Evolutionary conservation across 2,797 vertebrate species (phyloP), one percentile per base, ranked within the genome.

Genomic region (Gila robusta): DNA sequence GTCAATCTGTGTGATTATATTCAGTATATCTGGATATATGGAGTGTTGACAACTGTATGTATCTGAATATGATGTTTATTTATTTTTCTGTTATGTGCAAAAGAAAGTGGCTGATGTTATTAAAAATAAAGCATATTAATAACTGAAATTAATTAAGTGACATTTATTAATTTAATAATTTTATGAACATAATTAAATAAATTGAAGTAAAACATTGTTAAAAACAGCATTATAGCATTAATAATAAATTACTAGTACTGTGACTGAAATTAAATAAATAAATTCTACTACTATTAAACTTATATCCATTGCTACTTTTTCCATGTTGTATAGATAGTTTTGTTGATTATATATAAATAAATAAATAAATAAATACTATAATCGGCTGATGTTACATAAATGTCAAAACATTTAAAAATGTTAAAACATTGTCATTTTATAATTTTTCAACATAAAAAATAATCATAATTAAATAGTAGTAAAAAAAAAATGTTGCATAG

Each of bases 1-100:
- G 49, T 32, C 80, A 87, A 67, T 70, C 32, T 85, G 83, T 85
- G 44, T 78, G 73, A 83, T 62, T 66, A 47, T 73, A n/a, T 82
- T 56, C n/a, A 71, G 49, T 82, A 17, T 8, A 41, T 56, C 35
- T 37, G 21, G 11, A 67, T 39, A 23, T 16, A 49, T 35, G 32
- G 41, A 67, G 79, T 69, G 44, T 81, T 81, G 37, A 76, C 26
- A 47, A 39, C 54, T 76, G 71, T 9, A 39, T 84, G 28, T 23
- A 23, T 64, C 4, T 76, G 10, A 23, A 74, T 73, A 28, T 72
- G n/a, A n/a, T 56, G 37, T 66, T 74, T 62, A 26, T 83, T 62
- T 72, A 16, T 44, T 32, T 47, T 17, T 79, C 77, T 44, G 16
- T 28, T 64, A 39, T 26, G 12, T 17, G 37, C 17, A 39, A 19